Base-by-base conservation (phyloP, 2,113 vertebrate genomes). In the Tragelaphus strepsiceros region DNA sequence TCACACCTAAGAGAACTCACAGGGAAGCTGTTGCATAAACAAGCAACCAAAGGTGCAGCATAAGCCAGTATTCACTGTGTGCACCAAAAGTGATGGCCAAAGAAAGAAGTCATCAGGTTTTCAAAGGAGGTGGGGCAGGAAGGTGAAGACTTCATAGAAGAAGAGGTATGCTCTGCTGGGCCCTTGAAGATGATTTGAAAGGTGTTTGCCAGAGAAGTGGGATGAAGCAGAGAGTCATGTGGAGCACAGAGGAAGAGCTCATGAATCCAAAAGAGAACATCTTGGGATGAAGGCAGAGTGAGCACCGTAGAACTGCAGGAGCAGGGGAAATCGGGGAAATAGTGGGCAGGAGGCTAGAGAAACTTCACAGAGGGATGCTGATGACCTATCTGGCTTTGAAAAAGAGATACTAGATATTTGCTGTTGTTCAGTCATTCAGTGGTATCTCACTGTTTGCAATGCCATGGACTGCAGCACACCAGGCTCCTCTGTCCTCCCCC, bases 51-150 rank as follows among this genome's bases (percentile, higher is more conserved):
- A 11, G 53, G 11, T 11, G 19, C 1, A n/a, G 13, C 3, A 1
- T 61, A 1, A 78, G 43, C 28, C 21, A 43, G 10, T 15, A 6
- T 19, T n/a, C 19, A 13, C 0, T 2, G 3, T 22, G 17, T 16
- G 6, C 14, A 12, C 6, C 3, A 56, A 39, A 5, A 28, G 13
- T 22, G 58, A 56, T 71, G 10, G 26, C 17, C 39, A 14, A 59
- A n/a, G 13, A 13, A 53, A 90, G 30, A 53, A 56, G 35, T 5
- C n/a, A 54, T 35, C n/a, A 17, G 6, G 12, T 61, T 12, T 83
- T 26, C 39, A 74, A n/a, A 8, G 32, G 15, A 15, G 16, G 15
- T 30, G 24, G 24, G 56, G 5, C 5, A 26, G 56, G 35, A 53
- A 43, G 12, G 32, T 74, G 85, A 82, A 92, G 39, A 12, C 28